These are phyloP conservation scores for Drosophila simulans DNA, from an alignment of 1,140 invertebrate genomes.

Conservation along the genomic window DNA sequence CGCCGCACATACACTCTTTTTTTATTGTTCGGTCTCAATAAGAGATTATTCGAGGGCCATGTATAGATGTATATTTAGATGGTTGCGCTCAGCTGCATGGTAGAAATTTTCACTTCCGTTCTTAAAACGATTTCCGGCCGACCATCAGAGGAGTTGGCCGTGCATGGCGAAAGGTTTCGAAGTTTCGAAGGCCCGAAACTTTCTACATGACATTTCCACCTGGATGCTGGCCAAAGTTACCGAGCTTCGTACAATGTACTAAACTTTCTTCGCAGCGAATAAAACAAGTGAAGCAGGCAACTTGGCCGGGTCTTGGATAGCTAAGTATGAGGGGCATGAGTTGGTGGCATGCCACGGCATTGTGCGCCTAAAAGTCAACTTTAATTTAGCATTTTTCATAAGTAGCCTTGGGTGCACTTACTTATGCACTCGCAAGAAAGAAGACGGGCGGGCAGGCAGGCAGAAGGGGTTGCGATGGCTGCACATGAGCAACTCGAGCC, in stretches of 20 bases:
- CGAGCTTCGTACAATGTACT: slow-evolving; percentile 21
- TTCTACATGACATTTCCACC: slow-evolving; percentile 68
- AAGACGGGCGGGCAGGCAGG: slow-evolving; percentile 57
- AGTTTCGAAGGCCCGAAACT: slow-evolving; percentile 39
- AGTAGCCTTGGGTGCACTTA: slow-evolving; percentile 84
- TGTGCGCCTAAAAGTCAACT: slow-evolving; percentile 80
- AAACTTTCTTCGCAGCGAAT: slow-evolving; percentile 56
- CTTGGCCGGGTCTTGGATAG: slow-evolving; percentile 17
- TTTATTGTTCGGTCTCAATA: slow-evolving; percentile 75
- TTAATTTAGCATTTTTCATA: slow-evolving; percentile 84
- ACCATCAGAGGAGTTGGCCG: slow-evolving; percentile 62
- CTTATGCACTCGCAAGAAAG: slow-evolving; percentile 79
- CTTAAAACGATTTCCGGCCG: slow-evolving; percentile 78
- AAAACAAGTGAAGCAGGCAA: slow-evolving; percentile 16
- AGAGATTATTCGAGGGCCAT: slow-evolving; percentile 68
- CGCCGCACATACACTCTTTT: not conserved
- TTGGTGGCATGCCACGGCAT: slow-evolving; percentile 8
- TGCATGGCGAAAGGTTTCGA: slow-evolving; percentile 54
- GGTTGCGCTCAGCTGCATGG: slow-evolving; percentile 77
- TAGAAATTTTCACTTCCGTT: slow-evolving; percentile 82
- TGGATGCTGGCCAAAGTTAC: slow-evolving; percentile 29
- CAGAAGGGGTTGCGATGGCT: slow-evolving; percentile 11
- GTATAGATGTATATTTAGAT: slow-evolving; percentile 79
- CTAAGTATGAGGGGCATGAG: not conserved
- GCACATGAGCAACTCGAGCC: slow-evolving; percentile 66